Conservation (phyloP, 2,888 invertebrate species). For the Panzeria rudis region DNA sequence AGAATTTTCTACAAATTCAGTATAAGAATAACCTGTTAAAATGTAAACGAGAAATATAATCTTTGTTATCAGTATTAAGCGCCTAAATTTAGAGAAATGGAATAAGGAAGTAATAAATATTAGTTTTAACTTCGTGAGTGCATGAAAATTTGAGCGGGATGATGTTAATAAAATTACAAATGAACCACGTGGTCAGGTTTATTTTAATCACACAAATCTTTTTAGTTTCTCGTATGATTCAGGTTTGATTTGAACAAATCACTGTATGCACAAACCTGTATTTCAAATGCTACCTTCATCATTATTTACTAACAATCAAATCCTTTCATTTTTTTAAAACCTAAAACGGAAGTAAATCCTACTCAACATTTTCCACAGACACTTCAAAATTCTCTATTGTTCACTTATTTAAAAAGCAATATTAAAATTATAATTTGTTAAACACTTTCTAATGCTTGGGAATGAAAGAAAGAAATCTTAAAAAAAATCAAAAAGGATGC, state of each 20-base stretch:
- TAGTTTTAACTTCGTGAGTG: no score
- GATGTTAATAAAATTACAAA: no score
- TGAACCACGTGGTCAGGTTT: no score
- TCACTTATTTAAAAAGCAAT: constrained; percentile 1
- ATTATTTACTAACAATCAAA: neutral
- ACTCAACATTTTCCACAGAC: constrained; percentile 35
- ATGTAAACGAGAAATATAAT: neutral
- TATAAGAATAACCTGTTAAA: neutral
- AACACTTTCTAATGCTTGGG: constrained; percentile 60
- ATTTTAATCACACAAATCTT: no score
- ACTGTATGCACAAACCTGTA: neutral
- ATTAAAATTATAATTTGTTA: constrained; percentile 43
- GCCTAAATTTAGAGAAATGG: no score
- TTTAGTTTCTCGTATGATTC: neutral
- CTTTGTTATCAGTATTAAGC: neutral
- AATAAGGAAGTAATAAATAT: no score
- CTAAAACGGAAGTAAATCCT: constrained; percentile 65
- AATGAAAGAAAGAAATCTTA: constrained; percentile 11
- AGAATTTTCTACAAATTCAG: constrained; percentile 13
- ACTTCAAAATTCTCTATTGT: constrained; percentile 28
- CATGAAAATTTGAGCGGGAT: no score
- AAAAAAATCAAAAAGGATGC: constrained; percentile 39
- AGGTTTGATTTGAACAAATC: neutral
- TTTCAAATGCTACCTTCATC: neutral
- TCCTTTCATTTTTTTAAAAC: constrained; percentile 1